Evolutionary conservation across 2,797 vertebrate species (phyloP), one percentile per base, ranked within the genome.

Genomic region (Spinibarbus caldwelli): DNA sequence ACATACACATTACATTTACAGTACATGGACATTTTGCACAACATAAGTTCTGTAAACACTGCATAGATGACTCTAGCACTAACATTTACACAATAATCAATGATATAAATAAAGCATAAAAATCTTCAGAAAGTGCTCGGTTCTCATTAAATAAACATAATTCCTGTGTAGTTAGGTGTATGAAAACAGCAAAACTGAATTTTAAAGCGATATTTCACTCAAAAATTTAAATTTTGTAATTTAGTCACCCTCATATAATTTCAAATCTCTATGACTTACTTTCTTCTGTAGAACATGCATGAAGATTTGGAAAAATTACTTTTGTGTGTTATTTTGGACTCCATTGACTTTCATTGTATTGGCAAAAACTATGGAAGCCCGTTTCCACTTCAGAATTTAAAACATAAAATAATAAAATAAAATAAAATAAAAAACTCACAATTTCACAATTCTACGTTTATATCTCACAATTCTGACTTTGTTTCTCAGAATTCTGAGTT

Each of bases 61-160:
- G 92, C 93, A 94, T 94, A 94, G 93, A 90, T 91, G 93, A 94
- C 91, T 68, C 92, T 90, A 90, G 92, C 91, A 93, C 93, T 87
- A 93, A 90, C 79, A 94, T 92, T 90, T 91, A 86, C 89, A 91
- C 90, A 90, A 91, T 88, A 91, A 89, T 87, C 90, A 92, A 84
- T 91, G 87, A 86, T 93, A 94, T 95, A 94, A 93, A 94, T 93
- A 92, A 92, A 88, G 90, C 89, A 91, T 89, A 89, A 85, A 92
- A 91, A 92, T 91, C 89, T 91, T 78, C 66, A 88, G 82, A 89
- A 79, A 85, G 67, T 85, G 83, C 67, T 47, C 67, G 26, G 47
- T 36, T 82, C 15, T 45, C 31, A 83, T 88, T 89, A 83, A 87
- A 85, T 84, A 78, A 86, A 85, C 80, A 82, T 76, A 47, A 38